Evolutionary conservation across 2,888 invertebrate genomes (phyloP).

Genomic region (Drosophila barbarae): DNA sequence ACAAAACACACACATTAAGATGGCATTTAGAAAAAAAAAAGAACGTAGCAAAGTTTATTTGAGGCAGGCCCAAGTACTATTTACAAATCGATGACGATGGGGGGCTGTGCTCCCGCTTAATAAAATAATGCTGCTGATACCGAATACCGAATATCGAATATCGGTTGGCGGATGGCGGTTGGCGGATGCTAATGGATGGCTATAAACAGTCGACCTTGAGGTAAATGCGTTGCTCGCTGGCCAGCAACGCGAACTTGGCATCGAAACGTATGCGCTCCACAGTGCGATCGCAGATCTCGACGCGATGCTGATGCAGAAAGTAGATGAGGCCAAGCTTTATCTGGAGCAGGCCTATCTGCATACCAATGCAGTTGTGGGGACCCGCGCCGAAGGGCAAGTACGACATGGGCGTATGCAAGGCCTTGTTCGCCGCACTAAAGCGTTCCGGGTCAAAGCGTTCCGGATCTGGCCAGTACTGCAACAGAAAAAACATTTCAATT

Average conservation of each 20-base stretch:
- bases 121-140: slow-evolving; percentile 16
- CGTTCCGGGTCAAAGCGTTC: slow-evolving; percentile 78
- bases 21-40: slow-evolving; percentile 34
- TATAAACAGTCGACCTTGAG: slow-evolving; percentile 71
- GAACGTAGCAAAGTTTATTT: slow-evolving; percentile 51
- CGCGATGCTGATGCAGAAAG: slow-evolving; percentile 75
- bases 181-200: slow-evolving; percentile 12
- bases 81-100: slow-evolving; percentile 39
- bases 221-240: slow-evolving; percentile 72
- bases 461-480: slow-evolving; percentile 77
- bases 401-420: slow-evolving; percentile 72
- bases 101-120: slow-evolving; percentile 14
- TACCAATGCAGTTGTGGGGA: slow-evolving; percentile 77
- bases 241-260: slow-evolving; percentile 70
- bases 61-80: slow-evolving; percentile 44
- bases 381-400: slow-evolving; percentile 78
- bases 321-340: slow-evolving; percentile 77
- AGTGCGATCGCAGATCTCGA: slow-evolving; percentile 72
- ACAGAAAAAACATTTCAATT: background rate
- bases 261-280: slow-evolving; percentile 72
- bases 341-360: slow-evolving; percentile 74
- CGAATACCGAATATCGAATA: background rate
- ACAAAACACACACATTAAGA: background rate
- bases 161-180: background rate
- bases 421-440: slow-evolving; percentile 70